Base-by-base conservation (phyloP, 1,140 invertebrate genomes). In the Sycobia sp. region DNA sequence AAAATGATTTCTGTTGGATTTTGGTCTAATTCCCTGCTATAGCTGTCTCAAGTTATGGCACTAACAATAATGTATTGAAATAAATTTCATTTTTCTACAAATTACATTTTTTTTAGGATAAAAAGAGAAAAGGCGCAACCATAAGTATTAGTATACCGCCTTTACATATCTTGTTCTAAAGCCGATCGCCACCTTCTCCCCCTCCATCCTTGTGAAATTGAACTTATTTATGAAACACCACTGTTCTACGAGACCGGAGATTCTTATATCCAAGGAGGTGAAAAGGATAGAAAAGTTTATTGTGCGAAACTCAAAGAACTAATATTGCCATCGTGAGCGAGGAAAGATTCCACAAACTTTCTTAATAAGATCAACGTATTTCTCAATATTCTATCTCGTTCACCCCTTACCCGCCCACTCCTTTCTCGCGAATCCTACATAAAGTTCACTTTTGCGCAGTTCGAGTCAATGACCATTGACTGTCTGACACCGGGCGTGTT, bases 331-430 rank as follows among this genome's bases (percentile, higher is more conserved):
- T 44, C 25, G 27, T 46, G 11, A 7, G 20, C 14, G 22, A 7
- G 10, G n/a, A 34, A 50, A 60, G 47, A 61, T 53, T 61, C 9
- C 9, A 13, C 4, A 53, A 53, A 61, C 49, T 51, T 61, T 61
- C 49, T 61, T 61, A 61, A 61, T 61, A 61, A 61, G 58, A 61
- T 61, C 49, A 61, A 61, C 49, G 39, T 27, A 39, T 53, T 61
- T 61, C 14, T 27, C 20, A n/a, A n/a, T n/a, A n/a, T n/a, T n/a
- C n/a, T n/a, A n/a, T n/a, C n/a, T n/a, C n/a, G n/a, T n/a, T n/a
- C n/a, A n/a, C n/a, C n/a, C n/a, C n/a, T n/a, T n/a, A n/a, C n/a
- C n/a, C n/a, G n/a, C n/a, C n/a, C n/a, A n/a, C n/a, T 29, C 29
- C 22, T 25, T 43, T 43, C 16, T 10, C 51, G 25, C 51, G 23